Evolutionary conservation across 2,113 vertebrate species (phyloP), one percentile per base, ranked within the genome.

Genomic region (Micromys minutus): DNA sequence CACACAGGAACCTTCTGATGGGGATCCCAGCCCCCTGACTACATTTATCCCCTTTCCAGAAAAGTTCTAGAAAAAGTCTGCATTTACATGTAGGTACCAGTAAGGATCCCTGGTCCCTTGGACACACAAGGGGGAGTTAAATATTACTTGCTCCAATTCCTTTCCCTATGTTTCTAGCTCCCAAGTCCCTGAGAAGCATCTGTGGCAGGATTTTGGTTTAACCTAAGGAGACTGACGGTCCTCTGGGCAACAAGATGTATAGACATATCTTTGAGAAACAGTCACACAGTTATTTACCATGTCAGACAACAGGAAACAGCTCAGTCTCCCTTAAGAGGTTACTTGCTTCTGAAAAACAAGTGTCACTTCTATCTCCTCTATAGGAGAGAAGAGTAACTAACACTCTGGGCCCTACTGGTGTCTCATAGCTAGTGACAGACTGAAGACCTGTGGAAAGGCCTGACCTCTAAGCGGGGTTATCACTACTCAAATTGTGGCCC

Each of bases 311-410:
- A 67, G 13, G 83, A 94, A 91, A 87, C 7, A 74, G 59, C 16
- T 75, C 39, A 45, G 71, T 84, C 84, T 90, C 55, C 26, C 61
- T 90, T 42, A 21, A 5, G 47, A 71, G 67, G n/a, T 87, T 36
- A 90, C 21, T 93, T 69, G 74, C 87, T 91, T 93, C 87, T 81
- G 36, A 65, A 59, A 96, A 87, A 42, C 50, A 88, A 97, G 45
- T 80, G 71, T 80, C 57, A 22, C 34, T 79, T 72, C 8, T 69
- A 69, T 29, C 55, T 16, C 15, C 79, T 87, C 83, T 89, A 83
- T 5, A 94, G 72, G 63, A 42, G 52, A 90, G 76, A 69, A 85
- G 63, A 45, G n/a, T n/a, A n/a, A n/a, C 75, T 69, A 24, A 61
- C 63, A 81, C 61, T 84, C 77, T 26, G 77, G 52, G 34, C 52